phyloP scores from a whole-genome alignment of 2,113 vertebrate species.

The Zapus hudsonius region DNA sequence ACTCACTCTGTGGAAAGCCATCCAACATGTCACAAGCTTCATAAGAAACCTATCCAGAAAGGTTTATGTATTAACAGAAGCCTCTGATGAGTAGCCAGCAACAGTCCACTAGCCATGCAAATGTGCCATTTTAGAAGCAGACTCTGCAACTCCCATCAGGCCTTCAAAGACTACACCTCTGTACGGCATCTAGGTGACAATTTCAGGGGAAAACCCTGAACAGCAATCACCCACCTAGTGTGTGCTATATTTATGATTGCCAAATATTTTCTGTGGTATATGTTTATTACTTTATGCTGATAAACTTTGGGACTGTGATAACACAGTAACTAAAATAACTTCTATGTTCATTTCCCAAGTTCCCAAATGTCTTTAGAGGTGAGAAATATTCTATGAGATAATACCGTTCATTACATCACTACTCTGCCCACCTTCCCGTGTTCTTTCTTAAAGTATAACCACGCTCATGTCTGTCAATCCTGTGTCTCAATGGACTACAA shows the following conservation, averaged over 20 bases:
- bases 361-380: constrained; percentile 20
- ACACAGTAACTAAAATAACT: not conserved
- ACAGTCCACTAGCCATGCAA: not conserved
- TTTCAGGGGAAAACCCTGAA: not conserved
- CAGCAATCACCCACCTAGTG: not conserved
- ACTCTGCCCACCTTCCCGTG: not conserved
- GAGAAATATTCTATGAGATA: not conserved
- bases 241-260: not conserved
- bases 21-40: not conserved
- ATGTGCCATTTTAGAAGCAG: not conserved
- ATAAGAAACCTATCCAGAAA: not conserved
- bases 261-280: not conserved
- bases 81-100: not conserved
- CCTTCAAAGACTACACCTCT: not conserved
- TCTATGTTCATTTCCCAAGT: not conserved
- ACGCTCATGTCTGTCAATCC: not conserved
- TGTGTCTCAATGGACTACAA: not conserved
- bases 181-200: not conserved
- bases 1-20: not conserved
- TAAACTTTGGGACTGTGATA: not conserved
- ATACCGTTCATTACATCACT: not conserved
- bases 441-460: not conserved
- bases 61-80: not conserved
- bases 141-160: not conserved
- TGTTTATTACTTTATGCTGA: not conserved